Percentiles rank a stretch among this genome's conserved stretches.
These are phyloP conservation scores for Baccha elongata DNA, from an alignment of 2,888 invertebrate species.

Conservation along the genomic window DNA sequence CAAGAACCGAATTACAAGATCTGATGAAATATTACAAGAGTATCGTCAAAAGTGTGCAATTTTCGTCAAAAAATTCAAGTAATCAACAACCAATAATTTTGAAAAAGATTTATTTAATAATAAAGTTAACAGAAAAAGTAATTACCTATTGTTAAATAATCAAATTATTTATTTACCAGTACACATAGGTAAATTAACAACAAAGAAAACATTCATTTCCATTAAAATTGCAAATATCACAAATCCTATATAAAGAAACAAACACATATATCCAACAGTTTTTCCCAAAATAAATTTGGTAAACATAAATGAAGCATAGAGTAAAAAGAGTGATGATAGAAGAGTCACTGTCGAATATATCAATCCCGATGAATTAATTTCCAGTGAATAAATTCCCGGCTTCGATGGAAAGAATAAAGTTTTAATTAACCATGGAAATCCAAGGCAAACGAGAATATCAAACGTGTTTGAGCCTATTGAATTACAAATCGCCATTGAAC, in stretches of 20 bases:
- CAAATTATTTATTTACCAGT: background rate
- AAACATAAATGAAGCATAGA: conserved; percentile 86
- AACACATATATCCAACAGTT: conserved; percentile 87
- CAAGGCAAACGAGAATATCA: conserved; percentile 90
- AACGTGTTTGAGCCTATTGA: conserved; percentile 92
- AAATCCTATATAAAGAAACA: conserved; percentile 87
- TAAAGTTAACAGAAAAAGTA: too few species aligned
- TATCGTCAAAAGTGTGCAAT: too few species aligned
- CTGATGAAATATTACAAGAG: too few species aligned
- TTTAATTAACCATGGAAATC: conserved; percentile 90
- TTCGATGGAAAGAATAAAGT: conserved; percentile 85
- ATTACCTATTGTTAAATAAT: too few species aligned
- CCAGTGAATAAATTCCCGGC: conserved; percentile 84
- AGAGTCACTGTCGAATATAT: conserved; percentile 90
- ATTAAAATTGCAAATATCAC: conserved; percentile 87
- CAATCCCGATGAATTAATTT: conserved; percentile 89
- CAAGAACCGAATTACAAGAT: too few species aligned
- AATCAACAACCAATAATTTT: too few species aligned
- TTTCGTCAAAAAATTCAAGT: too few species aligned
- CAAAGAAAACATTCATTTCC: conserved; percentile 90
- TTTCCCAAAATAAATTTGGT: conserved; percentile 89
- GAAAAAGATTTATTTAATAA: too few species aligned
- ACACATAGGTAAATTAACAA: conserved; percentile 89
- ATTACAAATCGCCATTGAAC: conserved; percentile 87
- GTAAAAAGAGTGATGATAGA: conserved; percentile 87